Conservation (phyloP, 2,888 invertebrate genomes). For the Minunthozetes semirufus region DNA sequence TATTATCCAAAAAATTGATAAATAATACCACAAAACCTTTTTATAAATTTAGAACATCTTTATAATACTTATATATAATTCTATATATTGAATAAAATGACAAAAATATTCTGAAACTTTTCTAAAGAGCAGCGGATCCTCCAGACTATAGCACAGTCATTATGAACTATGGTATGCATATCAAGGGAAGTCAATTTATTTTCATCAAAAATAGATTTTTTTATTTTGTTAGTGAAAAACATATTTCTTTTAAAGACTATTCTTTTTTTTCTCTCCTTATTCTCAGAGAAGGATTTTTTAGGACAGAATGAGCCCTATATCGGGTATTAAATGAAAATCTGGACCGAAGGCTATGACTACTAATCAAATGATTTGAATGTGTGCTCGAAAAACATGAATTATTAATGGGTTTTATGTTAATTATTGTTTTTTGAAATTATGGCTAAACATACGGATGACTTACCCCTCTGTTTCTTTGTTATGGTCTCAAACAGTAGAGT, state of each 20-base stretch:
- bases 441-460: too few relatives aligned
- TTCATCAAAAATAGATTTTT: constrained; percentile 18
- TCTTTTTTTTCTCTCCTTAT: too few relatives aligned
- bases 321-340: too few relatives aligned
- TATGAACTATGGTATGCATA: not conserved
- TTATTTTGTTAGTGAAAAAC: not conserved
- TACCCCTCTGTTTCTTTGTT: constrained; percentile 27
- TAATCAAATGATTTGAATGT: too few relatives aligned
- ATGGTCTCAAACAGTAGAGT: constrained; percentile 33
- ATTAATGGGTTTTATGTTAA: constrained; percentile 1
- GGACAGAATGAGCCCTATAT: not conserved
- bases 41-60: constrained; percentile 6
- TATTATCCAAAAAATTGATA: not conserved
- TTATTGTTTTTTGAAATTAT: not conserved
- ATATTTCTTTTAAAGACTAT: not conserved
- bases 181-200: constrained; percentile 17
- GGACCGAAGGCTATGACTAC: too few relatives aligned
- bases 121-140: not conserved
- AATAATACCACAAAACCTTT: constrained; percentile 3
- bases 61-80: too few relatives aligned
- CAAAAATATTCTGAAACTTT: not conserved
- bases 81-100: constrained; percentile 6
- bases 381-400: not conserved
- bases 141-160: not conserved
- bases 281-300: not conserved